These are phyloP conservation scores for Scaptomyza cyrtandrae DNA, from an alignment of 2,888 invertebrate genomes.

Conservation along the genomic window DNA sequence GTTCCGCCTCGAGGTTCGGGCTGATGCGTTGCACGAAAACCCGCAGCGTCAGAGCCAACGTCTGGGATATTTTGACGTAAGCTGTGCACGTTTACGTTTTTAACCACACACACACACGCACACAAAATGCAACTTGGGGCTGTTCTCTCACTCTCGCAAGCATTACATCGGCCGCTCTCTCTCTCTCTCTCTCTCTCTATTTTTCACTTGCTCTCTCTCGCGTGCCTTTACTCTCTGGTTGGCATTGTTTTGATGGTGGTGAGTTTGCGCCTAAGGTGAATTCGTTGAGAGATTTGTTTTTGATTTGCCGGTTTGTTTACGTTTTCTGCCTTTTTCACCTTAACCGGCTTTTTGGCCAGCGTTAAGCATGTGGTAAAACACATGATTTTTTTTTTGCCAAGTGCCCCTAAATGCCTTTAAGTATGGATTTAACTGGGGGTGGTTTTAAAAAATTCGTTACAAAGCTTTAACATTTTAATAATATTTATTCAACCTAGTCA, in stretches of 20 bases:
- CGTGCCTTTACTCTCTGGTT: neutral
- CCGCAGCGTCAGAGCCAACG: slow-evolving; percentile 35
- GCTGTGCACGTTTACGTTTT: slow-evolving; percentile 31
- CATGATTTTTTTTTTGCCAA: slow-evolving; percentile 25
- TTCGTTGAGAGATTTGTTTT: slow-evolving; percentile 43
- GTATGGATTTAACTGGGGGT: neutral
- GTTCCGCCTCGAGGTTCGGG: slow-evolving; percentile 81
- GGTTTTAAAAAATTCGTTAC: too few relatives aligned
- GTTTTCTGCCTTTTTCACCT: slow-evolving; percentile 72
- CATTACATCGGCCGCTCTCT: neutral
- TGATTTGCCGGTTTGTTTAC: slow-evolving; percentile 83
- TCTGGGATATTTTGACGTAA: slow-evolving; percentile 44
- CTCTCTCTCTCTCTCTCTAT: slow-evolving; percentile 13
- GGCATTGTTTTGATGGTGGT: slow-evolving; percentile 54
- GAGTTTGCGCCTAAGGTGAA: slow-evolving; percentile 63
- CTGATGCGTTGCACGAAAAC: slow-evolving; percentile 50
- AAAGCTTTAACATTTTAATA: neutral
- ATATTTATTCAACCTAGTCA: too few relatives aligned
- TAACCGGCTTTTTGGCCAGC: slow-evolving; percentile 61
- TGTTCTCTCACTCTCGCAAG: slow-evolving; percentile 38
- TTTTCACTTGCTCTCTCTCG: slow-evolving; percentile 6
- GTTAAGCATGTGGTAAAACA: slow-evolving; percentile 18
- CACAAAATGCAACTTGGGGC: slow-evolving; percentile 48
- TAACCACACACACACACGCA: slow-evolving; percentile 31
- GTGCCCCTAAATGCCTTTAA: slow-evolving; percentile 8